Base-by-base conservation (phyloP, 2,113 vertebrate species). In the Albula glossodonta region DNA sequence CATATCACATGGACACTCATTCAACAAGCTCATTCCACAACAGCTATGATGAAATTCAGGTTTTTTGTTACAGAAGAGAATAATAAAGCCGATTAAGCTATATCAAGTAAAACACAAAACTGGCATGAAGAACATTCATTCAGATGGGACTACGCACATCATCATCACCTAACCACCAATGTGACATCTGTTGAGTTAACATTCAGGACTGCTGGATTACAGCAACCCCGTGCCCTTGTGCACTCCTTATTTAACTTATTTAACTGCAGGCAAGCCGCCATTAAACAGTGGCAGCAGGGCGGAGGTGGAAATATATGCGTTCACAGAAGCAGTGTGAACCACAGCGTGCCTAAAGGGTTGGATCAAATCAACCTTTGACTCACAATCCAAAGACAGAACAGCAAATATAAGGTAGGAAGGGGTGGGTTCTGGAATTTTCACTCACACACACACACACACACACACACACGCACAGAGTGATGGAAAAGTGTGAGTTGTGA, bases 401-500 rank as follows among this genome's bases (percentile, higher is more conserved):
- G n/a, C 31, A 22, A 74, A 8, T 25, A 74, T 74, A 8, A 49
- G 48, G 51, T 13, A n/a, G 22, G 63, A 6, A 5, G 22, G 63
- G n/a, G n/a, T 15, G 60, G 15, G 22, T 11, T 19, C 22, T 9
- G 70, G 70, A 6, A 56, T 12, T 56, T 56, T 56, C 53, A 56
- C 53, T 56, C 12, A 84, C 83, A 17, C 60, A 84, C 49, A n/a
- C 57, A 81, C 82, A 88, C 81, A 82, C 31, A 49, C 60, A 63
- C n/a, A 25, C n/a, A 74, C 22, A 74, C 63, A 3, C 22, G 10
- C 6, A 9, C 22, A 2, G 22, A 74, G 60, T 51, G 85, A 63
- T 51, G 31, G 77, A 48, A 83, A 85, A 87, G 78, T 81, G 82
- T 66, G 86, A 86, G 81, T 87, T 91, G 89, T 88, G 82, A 12